Conservation (phyloP, 1,140 invertebrate species). For the Lasioglossum albipes region DNA sequence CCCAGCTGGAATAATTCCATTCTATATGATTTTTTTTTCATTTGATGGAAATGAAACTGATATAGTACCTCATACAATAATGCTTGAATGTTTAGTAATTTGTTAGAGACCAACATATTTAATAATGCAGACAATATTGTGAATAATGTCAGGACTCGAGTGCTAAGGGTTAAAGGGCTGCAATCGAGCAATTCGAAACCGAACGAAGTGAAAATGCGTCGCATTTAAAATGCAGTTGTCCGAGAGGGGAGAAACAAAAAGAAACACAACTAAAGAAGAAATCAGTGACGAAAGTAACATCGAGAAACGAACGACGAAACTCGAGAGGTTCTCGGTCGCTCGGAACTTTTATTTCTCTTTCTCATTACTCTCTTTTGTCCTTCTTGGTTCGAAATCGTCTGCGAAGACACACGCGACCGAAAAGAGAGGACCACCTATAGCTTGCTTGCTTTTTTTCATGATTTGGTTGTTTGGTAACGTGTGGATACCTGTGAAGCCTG, state of each 20-base stretch:
- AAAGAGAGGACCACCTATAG: constrained; percentile 54
- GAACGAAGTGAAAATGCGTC: constrained; percentile 10
- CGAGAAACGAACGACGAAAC: constrained; percentile 42
- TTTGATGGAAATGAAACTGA: too few species aligned
- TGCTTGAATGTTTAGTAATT: too few species aligned
- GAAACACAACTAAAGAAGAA: neutral
- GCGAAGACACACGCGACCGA: constrained; percentile 51
- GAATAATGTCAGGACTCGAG: too few species aligned
- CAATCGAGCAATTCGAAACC: too few species aligned
- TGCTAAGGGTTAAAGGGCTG: too few species aligned
- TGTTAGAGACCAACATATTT: too few species aligned
- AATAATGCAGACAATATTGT: too few species aligned
- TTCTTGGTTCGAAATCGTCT: constrained; percentile 15
- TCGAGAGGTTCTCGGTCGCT: constrained; percentile 20
- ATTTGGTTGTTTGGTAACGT: constrained; percentile 67
- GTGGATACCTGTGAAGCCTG: constrained; percentile 83
- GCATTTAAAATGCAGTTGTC: constrained; percentile 32
- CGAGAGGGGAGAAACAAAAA: neutral
- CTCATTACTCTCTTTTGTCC: neutral
- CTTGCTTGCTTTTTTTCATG: constrained; percentile 53
- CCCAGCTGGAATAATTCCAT: too few species aligned
- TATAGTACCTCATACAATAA: too few species aligned
- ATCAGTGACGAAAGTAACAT: neutral
- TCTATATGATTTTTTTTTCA: too few species aligned
- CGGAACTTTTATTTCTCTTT: constrained; percentile 7